Evolutionary conservation across 2,113 vertebrate species (phyloP).

Genomic region (Pristiophorus japonicus): DNA sequence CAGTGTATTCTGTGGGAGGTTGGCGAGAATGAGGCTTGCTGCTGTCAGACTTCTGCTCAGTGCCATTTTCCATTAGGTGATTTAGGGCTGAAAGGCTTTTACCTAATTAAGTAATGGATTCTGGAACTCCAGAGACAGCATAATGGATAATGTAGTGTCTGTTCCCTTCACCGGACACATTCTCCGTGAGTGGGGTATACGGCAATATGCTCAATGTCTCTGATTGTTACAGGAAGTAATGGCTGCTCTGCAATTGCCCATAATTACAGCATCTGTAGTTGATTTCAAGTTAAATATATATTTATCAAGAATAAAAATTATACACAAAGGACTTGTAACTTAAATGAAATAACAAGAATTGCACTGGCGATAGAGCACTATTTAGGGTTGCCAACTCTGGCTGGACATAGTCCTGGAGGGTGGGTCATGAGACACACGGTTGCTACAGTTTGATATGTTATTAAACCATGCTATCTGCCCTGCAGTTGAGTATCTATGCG

Average conservation of each 20-base stretch:
- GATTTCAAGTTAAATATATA: not conserved
- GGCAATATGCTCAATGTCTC: not conserved
- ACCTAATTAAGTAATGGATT: slow-evolving; percentile 20
- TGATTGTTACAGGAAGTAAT: not conserved
- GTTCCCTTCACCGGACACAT: not conserved
- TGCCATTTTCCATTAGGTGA: not conserved
- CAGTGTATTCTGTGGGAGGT: not conserved
- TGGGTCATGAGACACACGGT: not conserved
- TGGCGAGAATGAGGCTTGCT: not conserved
- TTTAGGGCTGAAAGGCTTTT: not conserved
- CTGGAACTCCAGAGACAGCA: not conserved
- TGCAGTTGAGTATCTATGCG: not conserved
- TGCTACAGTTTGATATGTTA: no score
- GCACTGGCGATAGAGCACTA: no score
- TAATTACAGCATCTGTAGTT: not conserved
- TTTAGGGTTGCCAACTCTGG: no score
- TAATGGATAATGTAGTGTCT: not conserved
- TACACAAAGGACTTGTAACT: not conserved
- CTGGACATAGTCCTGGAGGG: not conserved
- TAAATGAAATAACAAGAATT: no score
- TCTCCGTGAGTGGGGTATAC: not conserved
- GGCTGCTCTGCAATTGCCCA: not conserved
- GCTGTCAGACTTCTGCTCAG: not conserved
- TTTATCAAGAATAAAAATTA: not conserved
- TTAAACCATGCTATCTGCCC: no score